phyloP scores from a whole-genome alignment of 37 sponge, comb jelly and placozoan species.

The Bolinopsis microptera region DNA sequence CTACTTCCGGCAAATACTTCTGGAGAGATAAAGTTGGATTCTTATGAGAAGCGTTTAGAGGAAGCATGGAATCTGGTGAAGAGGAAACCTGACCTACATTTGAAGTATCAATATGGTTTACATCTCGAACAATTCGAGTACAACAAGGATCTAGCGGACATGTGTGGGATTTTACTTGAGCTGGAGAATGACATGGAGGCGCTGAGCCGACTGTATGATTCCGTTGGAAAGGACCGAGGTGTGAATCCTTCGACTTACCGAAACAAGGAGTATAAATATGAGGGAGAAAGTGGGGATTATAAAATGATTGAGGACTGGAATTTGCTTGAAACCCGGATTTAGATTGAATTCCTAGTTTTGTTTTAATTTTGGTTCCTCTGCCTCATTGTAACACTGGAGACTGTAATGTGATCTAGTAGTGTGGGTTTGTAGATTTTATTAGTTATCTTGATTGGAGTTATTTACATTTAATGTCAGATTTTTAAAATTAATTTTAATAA shows the following conservation, averaged over 20 bases:
- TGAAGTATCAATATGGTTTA: conserved; percentile 9
- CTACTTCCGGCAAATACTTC: background rate
- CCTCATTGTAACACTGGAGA: too few relatives aligned
- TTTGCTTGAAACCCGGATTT: too few relatives aligned
- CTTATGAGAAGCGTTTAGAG: background rate
- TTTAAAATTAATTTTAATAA: too few relatives aligned
- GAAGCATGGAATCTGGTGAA: background rate
- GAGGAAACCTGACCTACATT: background rate
- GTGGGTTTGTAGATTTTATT: too few relatives aligned
- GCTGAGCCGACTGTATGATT: background rate
- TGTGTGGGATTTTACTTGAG: background rate
- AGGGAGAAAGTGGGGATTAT: background rate
- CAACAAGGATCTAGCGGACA: background rate
- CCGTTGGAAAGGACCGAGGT: background rate
- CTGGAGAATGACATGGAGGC: background rate
- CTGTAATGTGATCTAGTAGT: too few relatives aligned
- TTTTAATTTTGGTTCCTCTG: too few relatives aligned
- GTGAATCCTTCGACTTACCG: background rate
- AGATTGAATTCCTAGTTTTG: too few relatives aligned
- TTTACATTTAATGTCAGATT: too few relatives aligned
- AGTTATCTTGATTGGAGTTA: too few relatives aligned
- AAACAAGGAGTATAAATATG: background rate
- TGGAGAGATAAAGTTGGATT: background rate
- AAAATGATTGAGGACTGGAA: background rate
- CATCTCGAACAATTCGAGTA: background rate